Conservation (phyloP, 2,113 vertebrate genomes). For the Elgaria multicarinata region DNA sequence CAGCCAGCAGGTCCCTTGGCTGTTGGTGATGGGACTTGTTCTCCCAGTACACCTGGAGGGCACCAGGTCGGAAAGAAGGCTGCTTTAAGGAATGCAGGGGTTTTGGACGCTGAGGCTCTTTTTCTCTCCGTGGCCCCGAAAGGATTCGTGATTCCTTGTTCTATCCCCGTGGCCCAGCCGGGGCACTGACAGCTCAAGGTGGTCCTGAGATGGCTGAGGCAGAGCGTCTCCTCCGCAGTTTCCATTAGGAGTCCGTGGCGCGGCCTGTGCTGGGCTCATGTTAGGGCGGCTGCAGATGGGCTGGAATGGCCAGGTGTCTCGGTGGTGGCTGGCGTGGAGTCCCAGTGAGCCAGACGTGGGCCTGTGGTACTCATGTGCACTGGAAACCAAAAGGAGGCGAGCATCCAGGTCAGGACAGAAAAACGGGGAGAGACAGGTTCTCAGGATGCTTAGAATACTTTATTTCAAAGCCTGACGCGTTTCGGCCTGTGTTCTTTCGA, state of each 20-base stretch:
- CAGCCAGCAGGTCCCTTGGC: too few relatives aligned
- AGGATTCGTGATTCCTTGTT: background rate
- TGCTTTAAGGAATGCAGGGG: slow-evolving; percentile 12
- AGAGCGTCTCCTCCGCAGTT: background rate
- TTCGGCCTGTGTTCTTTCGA: too few relatives aligned
- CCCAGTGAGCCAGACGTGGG: background rate
- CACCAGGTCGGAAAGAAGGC: background rate
- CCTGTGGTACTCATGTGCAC: too few relatives aligned
- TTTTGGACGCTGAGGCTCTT: background rate
- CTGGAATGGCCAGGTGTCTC: background rate
- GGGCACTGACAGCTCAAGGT: background rate
- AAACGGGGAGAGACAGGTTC: too few relatives aligned
- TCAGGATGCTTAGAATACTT: too few relatives aligned
- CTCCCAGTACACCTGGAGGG: background rate
- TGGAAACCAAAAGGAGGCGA: too few relatives aligned
- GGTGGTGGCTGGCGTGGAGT: background rate
- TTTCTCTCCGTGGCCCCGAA: background rate
- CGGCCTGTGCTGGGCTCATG: background rate
- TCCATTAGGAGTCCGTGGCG: background rate
- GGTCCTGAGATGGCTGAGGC: background rate
- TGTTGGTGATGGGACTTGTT: background rate
- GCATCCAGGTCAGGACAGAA: too few relatives aligned
- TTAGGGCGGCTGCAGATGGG: too few relatives aligned
- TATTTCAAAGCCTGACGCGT: too few relatives aligned
- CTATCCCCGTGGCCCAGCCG: too few relatives aligned